Base-by-base conservation (phyloP, 2,113 vertebrate genomes). In the Dromas ardeola region DNA sequence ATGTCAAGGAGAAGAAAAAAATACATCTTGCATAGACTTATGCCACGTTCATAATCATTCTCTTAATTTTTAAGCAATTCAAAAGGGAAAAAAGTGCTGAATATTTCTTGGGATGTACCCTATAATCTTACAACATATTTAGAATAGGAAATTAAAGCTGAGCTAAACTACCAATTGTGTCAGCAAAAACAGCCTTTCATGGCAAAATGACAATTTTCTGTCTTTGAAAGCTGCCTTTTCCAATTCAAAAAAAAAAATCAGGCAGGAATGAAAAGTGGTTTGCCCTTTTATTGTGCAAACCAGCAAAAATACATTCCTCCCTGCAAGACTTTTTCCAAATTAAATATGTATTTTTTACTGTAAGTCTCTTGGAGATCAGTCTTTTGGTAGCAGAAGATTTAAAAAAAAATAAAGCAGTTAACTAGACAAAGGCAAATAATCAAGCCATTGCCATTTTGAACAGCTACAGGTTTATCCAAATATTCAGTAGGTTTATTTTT, bases 51-150 rank as follows among this genome's bases (percentile, higher is more conserved):
- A 87, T 93, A 92, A 96, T 91, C 36, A 92, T 94, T 97, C 77
- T 80, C 77, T 84, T 94, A 95, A 95, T 88, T 96, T 96, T 95
- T 93, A 83, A 90, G 94, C 93, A 85, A 96, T 94, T 96, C 94
- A 96, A 96, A 90, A 70, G 67, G 43, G 17, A 81, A 96, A 95
- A 96, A 95, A 88, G 23, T 42, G 87, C 96, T 93, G 94, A 95
- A 72, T 93, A 91, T 95, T 96, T 97, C 91, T 94, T 34, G 23
- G 80, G 62, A 91, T 77, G 87, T 42, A 97, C 88, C 94, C 97
- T 98, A 95, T 97, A 97, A 97, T 98, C 95, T 97, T 95, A 95
- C 92, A 97, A 96, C 96, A 92, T 95, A 96, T 97, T 97, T 94
- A 93, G 97, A 93, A 92, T 91, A 95, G 77, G 95, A 98, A 98